Evolutionary conservation across 2,888 invertebrate genomes (phyloP), one percentile per base, ranked within the genome.

Genomic region (Villa cingulata): DNA sequence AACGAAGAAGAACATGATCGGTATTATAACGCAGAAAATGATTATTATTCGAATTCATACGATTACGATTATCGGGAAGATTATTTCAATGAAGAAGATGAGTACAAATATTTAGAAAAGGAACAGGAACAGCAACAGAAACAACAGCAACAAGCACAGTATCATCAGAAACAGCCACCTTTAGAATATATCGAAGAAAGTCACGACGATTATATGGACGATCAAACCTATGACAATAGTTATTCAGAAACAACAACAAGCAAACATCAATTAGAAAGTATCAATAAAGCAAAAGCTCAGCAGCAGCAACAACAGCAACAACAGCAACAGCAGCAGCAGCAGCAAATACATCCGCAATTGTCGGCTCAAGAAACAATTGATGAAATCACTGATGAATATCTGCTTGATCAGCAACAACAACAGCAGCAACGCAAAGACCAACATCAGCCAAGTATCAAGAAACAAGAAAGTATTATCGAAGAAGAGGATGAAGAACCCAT

Each of bases 21-120:
- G 16, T 47, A 47, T 32, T 43, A 39, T 20, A 39, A 43, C 15
- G n/a, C 34, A 39, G 7, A 34, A 41, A 45, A 59, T 50, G 58
- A 58, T 59, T 66, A 62, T 61, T 66, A 63, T 62, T 38, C 39
- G 18, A 46, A 43, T 46, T 46, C 50, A 23, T 50, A 50, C 16
- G 54, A 61, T 56, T 68, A 68, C 60, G 61, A 66, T 57, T 68
- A 67, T 62, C 64, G 62, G 37, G 63, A 66, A 51, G 68, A 69
- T 57, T 69, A 62, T 54, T 69, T 68, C 51, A 66, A 68, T 49
- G 68, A 68, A 53, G 69, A 69, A 54, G 69, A 68, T 54, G 69
- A 69, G 54, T 65, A 63, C 48, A 66, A 67, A 46, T 68, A 68
- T 53, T 58, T 67, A 19, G 66, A 68, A 48, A 65, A 64, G 41